Evolutionary conservation across 2,888 invertebrate species (phyloP).

Genomic region (Magallana nippona): DNA sequence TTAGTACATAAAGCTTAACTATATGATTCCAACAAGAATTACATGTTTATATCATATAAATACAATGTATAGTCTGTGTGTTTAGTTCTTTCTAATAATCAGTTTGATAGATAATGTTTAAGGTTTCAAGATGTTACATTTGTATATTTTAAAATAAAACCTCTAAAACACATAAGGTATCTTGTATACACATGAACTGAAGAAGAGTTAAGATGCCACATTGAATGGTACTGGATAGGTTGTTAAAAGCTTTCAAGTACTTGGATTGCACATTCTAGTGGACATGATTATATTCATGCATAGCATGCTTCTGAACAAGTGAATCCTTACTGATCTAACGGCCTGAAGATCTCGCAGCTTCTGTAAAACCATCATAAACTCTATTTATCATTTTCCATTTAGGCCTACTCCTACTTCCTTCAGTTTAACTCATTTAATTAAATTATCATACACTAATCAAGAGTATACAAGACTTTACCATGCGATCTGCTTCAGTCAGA

Average conservation of each 20-base stretch:
- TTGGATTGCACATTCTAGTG: constrained; percentile 29
- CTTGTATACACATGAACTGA: background rate
- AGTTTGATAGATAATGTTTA: too few relatives aligned
- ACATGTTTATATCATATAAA: constrained; percentile 4
- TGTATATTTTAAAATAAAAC: background rate
- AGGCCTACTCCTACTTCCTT: background rate
- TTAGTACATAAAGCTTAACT: constrained; percentile 16
- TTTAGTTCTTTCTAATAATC: too few relatives aligned
- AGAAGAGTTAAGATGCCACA: background rate
- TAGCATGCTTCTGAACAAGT: constrained; percentile 16
- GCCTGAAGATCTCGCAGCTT: constrained; percentile 57
- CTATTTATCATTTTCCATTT: background rate
- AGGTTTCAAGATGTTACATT: too few relatives aligned
- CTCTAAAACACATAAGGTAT: background rate
- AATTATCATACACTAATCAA: background rate
- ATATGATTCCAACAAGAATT: background rate
- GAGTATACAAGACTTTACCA: constrained; percentile 69
- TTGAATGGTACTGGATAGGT: background rate
- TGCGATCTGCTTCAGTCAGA: constrained; percentile 78
- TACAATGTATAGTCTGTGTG: background rate
- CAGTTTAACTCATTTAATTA: background rate
- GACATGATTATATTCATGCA: constrained; percentile 18
- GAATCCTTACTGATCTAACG: constrained; percentile 58
- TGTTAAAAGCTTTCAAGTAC: constrained; percentile 8
- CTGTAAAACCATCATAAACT: constrained; percentile 43